phyloP scores from a whole-genome alignment of 2,888 invertebrate species.

The Archips xylosteana region DNA sequence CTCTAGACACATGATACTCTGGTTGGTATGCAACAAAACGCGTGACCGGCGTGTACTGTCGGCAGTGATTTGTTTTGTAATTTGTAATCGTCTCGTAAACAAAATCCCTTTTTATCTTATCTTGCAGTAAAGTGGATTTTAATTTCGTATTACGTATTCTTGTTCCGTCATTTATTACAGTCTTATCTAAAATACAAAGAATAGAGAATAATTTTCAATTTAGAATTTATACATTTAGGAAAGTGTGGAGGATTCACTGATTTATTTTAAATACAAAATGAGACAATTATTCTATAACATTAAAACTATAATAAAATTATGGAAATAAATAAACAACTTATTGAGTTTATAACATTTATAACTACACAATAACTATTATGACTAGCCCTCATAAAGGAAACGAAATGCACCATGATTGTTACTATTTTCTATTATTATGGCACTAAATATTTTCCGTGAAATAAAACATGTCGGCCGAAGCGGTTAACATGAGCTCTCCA shows the following conservation, averaged over 20 bases:
- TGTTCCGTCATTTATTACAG: conserved; percentile 62
- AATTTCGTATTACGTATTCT: conserved; percentile 64
- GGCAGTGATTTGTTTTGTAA: conserved; percentile 22
- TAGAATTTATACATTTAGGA: not conserved
- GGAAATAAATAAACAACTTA: conserved; percentile 56
- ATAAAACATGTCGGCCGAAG: conserved; percentile 39
- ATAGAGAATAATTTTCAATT: conserved; percentile 24
- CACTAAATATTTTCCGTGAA: conserved; percentile 46
- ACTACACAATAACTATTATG: conserved; percentile 60
- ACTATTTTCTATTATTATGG: conserved; percentile 54
- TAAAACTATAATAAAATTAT: conserved; percentile 47
- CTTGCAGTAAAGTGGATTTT: conserved; percentile 47
- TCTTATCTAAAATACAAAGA: conserved; percentile 59
- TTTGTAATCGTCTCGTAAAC: conserved; percentile 26
- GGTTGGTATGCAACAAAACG: not conserved
- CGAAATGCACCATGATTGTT: conserved; percentile 73
- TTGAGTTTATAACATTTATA: conserved; percentile 54
- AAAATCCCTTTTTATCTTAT: conserved; percentile 41
- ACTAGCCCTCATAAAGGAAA: conserved; percentile 76
- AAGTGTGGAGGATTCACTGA: conserved; percentile 10
- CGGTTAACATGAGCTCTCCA: conserved; percentile 23
- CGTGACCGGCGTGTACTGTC: conserved; percentile 1
- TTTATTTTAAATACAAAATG: conserved; percentile 23
- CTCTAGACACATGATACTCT: not conserved
- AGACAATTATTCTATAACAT: conserved; percentile 38